These are phyloP conservation scores for Fragum whitleyi DNA, from an alignment of 2,888 invertebrate genomes.

Conservation along the genomic window DNA sequence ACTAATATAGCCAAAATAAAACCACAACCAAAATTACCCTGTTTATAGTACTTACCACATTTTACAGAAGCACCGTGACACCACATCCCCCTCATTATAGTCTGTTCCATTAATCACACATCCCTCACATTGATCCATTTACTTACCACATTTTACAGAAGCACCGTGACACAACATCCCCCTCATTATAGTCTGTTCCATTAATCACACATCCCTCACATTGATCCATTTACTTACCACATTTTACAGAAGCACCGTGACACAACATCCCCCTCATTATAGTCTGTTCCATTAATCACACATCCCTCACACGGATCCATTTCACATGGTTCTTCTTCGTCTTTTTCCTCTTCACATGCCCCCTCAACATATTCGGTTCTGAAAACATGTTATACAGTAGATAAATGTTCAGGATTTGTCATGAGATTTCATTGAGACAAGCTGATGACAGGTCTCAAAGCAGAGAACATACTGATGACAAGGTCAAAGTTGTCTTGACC, in stretches of 20 bases:
- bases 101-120: constrained; percentile 38
- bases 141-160: constrained; percentile 51
- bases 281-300: constrained; percentile 34
- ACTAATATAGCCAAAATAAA: no score
- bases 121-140: no score
- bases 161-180: constrained; percentile 38
- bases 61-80: constrained; percentile 41
- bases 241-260: constrained; percentile 43
- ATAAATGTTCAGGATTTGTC: no score
- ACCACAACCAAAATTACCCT: no score
- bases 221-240: constrained; percentile 47
- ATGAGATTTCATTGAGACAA: no score
- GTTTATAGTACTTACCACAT: constrained; percentile 52
- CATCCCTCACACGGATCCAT: constrained; percentile 15
- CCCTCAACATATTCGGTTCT: not conserved
- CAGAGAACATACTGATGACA: no score
- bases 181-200: constrained; percentile 27
- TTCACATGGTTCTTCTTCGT: constrained; percentile 28
- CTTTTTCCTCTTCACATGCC: not conserved
- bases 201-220: constrained; percentile 46
- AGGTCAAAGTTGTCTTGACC: no score
- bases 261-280: constrained; percentile 33
- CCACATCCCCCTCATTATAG: constrained; percentile 34
- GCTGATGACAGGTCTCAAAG: no score
- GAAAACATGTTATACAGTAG: not conserved